Base-by-base conservation (phyloP, 2,113 vertebrate species). In the Takifugu flavidus region DNA sequence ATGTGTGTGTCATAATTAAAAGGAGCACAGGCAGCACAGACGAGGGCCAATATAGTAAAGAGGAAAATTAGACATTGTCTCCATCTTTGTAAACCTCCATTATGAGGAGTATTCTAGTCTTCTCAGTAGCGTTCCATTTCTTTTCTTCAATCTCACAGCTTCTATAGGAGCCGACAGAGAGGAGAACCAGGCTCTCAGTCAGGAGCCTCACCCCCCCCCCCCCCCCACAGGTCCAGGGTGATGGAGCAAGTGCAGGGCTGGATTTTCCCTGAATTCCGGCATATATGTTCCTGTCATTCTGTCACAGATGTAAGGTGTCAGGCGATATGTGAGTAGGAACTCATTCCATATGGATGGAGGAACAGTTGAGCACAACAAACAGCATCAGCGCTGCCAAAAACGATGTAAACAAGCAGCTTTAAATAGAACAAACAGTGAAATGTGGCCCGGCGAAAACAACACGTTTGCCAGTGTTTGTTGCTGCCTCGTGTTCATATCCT, bases 331-430 rank as follows among this genome's bases (percentile, higher is more conserved):
- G 58, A 25, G 45, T 14, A 56, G 45, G 26, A 42, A 27, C 5
- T 67, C 26, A 13, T 53, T 25, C 7, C 53, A 6, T 4, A 49
- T 13, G 59, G 29, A 69, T 20, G 0, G 47, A 56, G 59, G 39
- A 66, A 43, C 51, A 59, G 47, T 44, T 54, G 34, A 60, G 13
- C 42, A 65, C 29, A 57, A 42, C 28, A 79, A 70, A 79, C 57
- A 53, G 14, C 4, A 47, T 49, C 25, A 13, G 7, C 28, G 4
- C 20, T 49, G 53, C 66, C 68, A 71, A 14, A 65, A 65, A 65
- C 51, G 15, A 1, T 43, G 68, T 47, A 65, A 82, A 79, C 68
- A 70, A 47, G 29, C 65, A 49, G 67, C 49, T 65, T 77, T 70
- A 54, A 49, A 14, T n/a, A 4, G 0, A 54, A 55, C 75, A 76